Conservation (phyloP, 1,140 invertebrate species). For the Triops longicaudatus region DNA sequence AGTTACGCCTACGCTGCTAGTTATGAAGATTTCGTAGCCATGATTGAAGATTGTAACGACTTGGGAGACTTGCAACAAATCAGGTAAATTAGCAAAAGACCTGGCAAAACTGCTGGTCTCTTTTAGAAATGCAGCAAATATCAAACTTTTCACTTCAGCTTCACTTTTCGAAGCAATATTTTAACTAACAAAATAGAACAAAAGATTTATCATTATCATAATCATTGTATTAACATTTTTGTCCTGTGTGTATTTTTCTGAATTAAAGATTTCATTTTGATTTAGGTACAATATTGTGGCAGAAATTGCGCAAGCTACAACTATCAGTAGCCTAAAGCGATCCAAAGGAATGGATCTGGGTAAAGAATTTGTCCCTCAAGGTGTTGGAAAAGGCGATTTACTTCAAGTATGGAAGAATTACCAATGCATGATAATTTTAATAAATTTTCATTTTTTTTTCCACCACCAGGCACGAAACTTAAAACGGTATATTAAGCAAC, state of each 20-base stretch:
- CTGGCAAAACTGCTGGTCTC: too few species aligned
- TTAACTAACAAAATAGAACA: too few species aligned
- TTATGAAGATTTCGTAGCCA: constrained; percentile 79
- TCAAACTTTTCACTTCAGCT: too few species aligned
- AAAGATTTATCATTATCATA: too few species aligned
- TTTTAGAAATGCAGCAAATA: too few species aligned
- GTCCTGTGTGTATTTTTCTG: too few species aligned
- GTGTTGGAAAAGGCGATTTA: constrained; percentile 43
- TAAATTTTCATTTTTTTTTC: constrained; percentile 16
- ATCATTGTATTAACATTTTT: too few species aligned
- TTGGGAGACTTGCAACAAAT: constrained; percentile 74
- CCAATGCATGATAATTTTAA: neutral
- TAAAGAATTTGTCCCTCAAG: constrained; percentile 41
- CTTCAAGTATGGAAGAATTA: constrained; percentile 40
- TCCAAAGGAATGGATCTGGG: constrained; percentile 68
- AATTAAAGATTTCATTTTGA: too few species aligned
- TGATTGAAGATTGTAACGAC: constrained; percentile 71
- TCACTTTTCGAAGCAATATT: too few species aligned
- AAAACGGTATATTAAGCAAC: constrained; percentile 55
- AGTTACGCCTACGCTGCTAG: constrained; percentile 80
- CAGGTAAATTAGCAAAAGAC: too few species aligned
- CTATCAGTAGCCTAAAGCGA: constrained; percentile 76
- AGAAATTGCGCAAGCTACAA: constrained; percentile 88
- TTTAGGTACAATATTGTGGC: constrained; percentile 74
- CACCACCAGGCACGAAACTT: constrained; percentile 42